Percentiles rank a stretch among this genome's conserved stretches.
phyloP scores from a whole-genome alignment of 2,797 vertebrate genomes.

The Sebastiscus tertius region DNA sequence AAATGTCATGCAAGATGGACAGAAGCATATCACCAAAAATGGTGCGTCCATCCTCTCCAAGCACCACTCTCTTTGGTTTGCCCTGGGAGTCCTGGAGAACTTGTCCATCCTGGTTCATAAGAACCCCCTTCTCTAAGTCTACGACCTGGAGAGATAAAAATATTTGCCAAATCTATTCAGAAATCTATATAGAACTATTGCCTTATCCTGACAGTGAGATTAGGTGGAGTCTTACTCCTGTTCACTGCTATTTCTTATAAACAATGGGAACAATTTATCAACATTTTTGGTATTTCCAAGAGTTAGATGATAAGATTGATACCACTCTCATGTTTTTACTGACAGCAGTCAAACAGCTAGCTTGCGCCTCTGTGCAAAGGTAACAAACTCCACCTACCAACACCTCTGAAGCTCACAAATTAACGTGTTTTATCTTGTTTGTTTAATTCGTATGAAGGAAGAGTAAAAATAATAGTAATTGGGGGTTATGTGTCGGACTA shows the following conservation, averaged over 20 bases:
- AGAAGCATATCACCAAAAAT: slow-evolving; percentile 88
- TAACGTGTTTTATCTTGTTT: fast-evolving
- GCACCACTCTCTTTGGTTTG: slow-evolving; percentile 90
- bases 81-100: slow-evolving; percentile 95
- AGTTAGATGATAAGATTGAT: not conserved
- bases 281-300: not conserved
- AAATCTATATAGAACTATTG: not conserved
- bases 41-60: slow-evolving; percentile 95
- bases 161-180: not conserved
- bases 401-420: not conserved
- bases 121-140: slow-evolving; percentile 91
- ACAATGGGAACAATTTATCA: not conserved
- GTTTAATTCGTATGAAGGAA: not conserved
- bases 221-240: not conserved
- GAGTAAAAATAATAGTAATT: fast-evolving
- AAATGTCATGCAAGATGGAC: not conserved
- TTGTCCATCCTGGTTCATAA: slow-evolving; percentile 93
- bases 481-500: not conserved
- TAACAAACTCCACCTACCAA: not conserved
- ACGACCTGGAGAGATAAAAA: slow-evolving; percentile 83
- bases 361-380: not conserved
- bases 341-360: not conserved
- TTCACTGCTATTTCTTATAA: not conserved
- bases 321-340: not conserved
- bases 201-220: not conserved